phyloP scores from a whole-genome alignment of 2,797 vertebrate genomes.

The Pantherophis vulpinus region DNA sequence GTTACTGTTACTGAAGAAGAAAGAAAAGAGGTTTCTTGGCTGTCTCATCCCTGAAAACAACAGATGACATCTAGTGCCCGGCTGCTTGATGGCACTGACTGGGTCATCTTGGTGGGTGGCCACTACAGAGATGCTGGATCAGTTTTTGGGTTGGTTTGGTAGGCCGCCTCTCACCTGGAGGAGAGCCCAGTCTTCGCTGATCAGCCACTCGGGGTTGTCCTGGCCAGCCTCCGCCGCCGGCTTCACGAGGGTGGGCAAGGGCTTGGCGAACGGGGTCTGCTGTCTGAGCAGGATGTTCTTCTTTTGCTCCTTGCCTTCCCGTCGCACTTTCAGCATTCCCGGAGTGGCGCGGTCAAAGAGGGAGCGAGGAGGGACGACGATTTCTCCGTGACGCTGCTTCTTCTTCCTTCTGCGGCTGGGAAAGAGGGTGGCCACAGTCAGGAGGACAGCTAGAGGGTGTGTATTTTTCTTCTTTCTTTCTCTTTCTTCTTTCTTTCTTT shows the following conservation, averaged over 20 bases:
- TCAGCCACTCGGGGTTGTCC: conserved; percentile 94
- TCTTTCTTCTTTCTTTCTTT: too few species aligned
- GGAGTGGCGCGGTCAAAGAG: conserved; percentile 89
- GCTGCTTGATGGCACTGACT: too few species aligned
- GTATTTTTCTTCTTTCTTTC: too few species aligned
- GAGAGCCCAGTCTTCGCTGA: conserved; percentile 94
- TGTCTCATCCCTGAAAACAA: neutral
- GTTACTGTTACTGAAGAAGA: neutral
- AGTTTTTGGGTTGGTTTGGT: neutral
- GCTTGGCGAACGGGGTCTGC: conserved; percentile 89
- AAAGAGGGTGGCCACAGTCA: neutral
- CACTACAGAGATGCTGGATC: neutral
- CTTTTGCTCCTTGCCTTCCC: conserved; percentile 91
- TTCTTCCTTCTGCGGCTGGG: conserved; percentile 85
- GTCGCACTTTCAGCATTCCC: conserved; percentile 85
- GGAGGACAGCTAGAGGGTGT: fast-evolving
- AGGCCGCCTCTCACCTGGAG: conserved; percentile 78
- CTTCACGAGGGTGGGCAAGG: conserved; percentile 87
- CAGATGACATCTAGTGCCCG: neutral
- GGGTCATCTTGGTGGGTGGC: neutral
- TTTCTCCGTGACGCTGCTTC: conserved; percentile 90
- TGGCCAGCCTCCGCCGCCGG: conserved; percentile 84
- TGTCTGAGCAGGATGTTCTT: conserved; percentile 91
- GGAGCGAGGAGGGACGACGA: conserved; percentile 89
- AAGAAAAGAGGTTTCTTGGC: neutral